phyloP scores from a whole-genome alignment of 2,113 vertebrate species.

The Murina feae region DNA sequence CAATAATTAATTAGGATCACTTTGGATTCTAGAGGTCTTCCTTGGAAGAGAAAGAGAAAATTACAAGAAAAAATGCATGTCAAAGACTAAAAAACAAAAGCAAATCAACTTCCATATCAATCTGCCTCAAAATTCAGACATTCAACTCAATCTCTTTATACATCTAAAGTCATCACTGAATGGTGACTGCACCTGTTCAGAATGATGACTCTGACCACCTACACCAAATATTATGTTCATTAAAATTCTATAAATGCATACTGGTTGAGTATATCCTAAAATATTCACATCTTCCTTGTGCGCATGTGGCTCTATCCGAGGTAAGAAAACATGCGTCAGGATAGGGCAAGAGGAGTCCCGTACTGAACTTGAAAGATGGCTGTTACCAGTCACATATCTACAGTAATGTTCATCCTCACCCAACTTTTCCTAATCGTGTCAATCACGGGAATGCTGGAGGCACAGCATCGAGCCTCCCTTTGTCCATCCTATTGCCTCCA shows the following conservation, averaged over 20 bases:
- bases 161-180: not conserved
- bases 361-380: not conserved
- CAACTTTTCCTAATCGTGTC: not conserved
- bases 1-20: slow-evolving; percentile 4
- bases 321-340: not conserved
- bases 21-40: slow-evolving; percentile 17
- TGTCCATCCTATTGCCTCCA: not conserved
- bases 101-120: not conserved
- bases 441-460: not conserved
- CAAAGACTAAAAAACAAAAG: slow-evolving; percentile 16
- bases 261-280: not conserved
- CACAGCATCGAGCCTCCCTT: not conserved
- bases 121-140: not conserved
- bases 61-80: not conserved
- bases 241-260: not conserved
- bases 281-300: not conserved
- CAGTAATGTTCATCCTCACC: not conserved
- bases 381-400: not conserved
- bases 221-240: not conserved
- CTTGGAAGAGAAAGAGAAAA: not conserved
- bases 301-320: not conserved
- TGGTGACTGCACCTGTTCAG: not conserved
- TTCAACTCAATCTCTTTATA: not conserved
- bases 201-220: not conserved
- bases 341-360: not conserved